phyloP scores from a whole-genome alignment of 2,113 vertebrate species.

The Myotis lucifugus region DNA sequence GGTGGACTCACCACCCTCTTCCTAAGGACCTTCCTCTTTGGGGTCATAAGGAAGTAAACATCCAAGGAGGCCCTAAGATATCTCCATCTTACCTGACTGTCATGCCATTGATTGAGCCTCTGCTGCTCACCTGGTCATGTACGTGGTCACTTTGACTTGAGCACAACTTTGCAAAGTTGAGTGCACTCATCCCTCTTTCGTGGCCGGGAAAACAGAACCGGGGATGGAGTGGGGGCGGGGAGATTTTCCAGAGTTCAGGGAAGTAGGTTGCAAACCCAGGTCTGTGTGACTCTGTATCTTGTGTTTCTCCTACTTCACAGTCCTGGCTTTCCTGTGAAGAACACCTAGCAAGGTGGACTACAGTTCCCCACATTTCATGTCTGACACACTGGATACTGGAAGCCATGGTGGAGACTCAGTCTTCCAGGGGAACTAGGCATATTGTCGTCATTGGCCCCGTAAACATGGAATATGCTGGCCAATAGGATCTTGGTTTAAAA shows the following conservation, averaged over 20 bases:
- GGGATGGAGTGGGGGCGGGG: too few relatives aligned
- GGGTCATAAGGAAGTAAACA: neutral
- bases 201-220: neutral
- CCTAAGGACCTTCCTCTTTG: neutral
- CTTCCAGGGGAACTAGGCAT: neutral
- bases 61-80: neutral
- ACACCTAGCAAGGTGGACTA: accelerated
- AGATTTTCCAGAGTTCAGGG: neutral
- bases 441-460: too few relatives aligned
- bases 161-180: neutral
- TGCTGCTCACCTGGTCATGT: neutral
- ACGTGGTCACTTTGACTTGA: neutral
- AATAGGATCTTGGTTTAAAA: neutral
- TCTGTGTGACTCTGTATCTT: neutral
- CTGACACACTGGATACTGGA: neutral
- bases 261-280: neutral
- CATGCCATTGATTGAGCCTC: too few relatives aligned
- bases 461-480: too few relatives aligned
- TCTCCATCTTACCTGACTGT: neutral
- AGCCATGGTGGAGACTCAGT: too few relatives aligned
- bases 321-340: neutral
- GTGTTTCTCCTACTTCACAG: neutral
- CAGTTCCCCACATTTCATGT: accelerated
- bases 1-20: accelerated
- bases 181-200: neutral